These are phyloP conservation scores for Ophion slaviceki DNA, from an alignment of 2,888 invertebrate species.

Conservation along the genomic window DNA sequence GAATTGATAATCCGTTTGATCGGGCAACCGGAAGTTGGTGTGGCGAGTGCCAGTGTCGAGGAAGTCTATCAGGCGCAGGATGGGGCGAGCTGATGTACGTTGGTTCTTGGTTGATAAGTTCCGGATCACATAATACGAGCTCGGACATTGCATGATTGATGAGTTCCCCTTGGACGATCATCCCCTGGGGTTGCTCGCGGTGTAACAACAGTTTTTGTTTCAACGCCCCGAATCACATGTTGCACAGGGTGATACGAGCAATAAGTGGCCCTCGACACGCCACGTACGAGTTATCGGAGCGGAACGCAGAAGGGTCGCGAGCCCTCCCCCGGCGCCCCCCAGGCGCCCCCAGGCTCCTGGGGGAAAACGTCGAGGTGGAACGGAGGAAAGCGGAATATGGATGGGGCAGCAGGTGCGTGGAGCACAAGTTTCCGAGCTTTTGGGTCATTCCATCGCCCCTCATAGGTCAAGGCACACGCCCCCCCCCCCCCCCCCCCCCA, in stretches of 20 bases:
- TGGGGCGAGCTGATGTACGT: not conserved
- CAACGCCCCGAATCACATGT: slow-evolving; percentile 36
- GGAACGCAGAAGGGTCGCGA: not conserved
- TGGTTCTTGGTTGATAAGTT: not conserved
- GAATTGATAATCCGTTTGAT: not conserved
- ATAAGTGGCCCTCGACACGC: slow-evolving; percentile 16
- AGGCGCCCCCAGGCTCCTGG: not conserved
- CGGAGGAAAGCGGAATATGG: slow-evolving; percentile 13
- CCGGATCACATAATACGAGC: not conserved
- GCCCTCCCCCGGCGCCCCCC: not conserved
- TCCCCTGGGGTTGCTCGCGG: not conserved
- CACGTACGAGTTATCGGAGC: slow-evolving; percentile 14
- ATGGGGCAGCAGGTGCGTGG: slow-evolving; percentile 61
- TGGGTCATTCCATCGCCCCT: slow-evolving; percentile 66
- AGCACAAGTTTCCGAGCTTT: slow-evolving; percentile 60
- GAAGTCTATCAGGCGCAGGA: not conserved
- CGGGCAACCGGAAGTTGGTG: not conserved
- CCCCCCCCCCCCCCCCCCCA: slow-evolving; percentile 49
- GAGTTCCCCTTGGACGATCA: slow-evolving; percentile 11
- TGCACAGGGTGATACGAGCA: slow-evolving; percentile 4
- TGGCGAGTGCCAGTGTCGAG: not conserved
- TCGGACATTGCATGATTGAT: slow-evolving; percentile 39
- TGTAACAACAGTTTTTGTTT: slow-evolving; percentile 34
- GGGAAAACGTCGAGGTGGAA: slow-evolving; percentile 9
- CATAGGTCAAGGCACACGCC: slow-evolving; percentile 67